phyloP scores from a whole-genome alignment of 2,888 invertebrate species.

The Drosophila demipolita region DNA sequence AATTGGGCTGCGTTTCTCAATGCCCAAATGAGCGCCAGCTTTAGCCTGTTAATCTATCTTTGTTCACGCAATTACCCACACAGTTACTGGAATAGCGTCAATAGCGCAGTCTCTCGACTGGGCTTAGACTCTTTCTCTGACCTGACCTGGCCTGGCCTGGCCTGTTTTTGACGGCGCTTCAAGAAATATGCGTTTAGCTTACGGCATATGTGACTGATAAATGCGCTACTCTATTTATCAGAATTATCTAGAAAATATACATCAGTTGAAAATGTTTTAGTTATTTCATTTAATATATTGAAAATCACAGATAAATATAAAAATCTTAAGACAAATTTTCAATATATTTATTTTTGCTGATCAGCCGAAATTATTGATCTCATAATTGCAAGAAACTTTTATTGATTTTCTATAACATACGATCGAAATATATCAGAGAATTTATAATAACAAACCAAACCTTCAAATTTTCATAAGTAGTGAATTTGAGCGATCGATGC shows the following conservation, averaged over 20 bases:
- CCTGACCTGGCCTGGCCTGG: background rate
- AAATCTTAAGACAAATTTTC: background rate
- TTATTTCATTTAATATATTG: background rate
- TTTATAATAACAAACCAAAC: background rate
- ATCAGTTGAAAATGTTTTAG: background rate
- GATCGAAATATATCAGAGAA: background rate
- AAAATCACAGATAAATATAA: background rate
- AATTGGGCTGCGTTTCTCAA: constrained; percentile 6
- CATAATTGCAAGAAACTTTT: background rate
- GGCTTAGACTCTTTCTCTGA: constrained; percentile 12
- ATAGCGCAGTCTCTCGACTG: constrained; percentile 38
- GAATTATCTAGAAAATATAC: background rate
- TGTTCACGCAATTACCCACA: constrained; percentile 73
- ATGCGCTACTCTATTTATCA: constrained; percentile 13
- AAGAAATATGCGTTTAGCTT: constrained; percentile 14
- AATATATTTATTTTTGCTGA: background rate
- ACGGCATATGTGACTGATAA: constrained; percentile 5
- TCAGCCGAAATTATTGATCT: background rate
- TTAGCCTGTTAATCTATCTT: constrained; percentile 68
- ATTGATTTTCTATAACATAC: background rate
- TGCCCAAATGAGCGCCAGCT: constrained; percentile 63
- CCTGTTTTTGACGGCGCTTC: constrained; percentile 58
- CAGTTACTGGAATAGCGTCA: constrained; percentile 20
- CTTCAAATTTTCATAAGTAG: constrained; percentile 14
- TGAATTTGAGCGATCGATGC: constrained; percentile 26